Percentiles rank a stretch among this genome's conserved stretches.
Evolutionary conservation across 2,113 vertebrate species (phyloP).

Genomic region (Ahaetulla prasina): DNA sequence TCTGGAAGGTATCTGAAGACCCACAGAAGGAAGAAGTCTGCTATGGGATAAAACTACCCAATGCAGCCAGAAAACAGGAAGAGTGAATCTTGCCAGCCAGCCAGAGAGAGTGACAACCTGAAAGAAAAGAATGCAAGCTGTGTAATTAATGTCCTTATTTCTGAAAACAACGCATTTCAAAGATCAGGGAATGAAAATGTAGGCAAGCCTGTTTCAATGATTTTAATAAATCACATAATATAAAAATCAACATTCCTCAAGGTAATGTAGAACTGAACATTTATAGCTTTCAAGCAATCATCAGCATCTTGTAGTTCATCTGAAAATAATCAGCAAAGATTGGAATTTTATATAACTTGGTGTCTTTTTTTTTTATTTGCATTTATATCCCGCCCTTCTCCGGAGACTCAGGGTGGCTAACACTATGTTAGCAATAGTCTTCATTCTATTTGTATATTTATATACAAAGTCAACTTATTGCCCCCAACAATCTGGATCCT

Average conservation of each 20-base stretch:
- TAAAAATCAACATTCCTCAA: not conserved
- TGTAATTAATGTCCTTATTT: not conserved
- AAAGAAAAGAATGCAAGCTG: not conserved
- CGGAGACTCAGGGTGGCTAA: no score
- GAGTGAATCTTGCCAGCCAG: not conserved
- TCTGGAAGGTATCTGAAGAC: not conserved
- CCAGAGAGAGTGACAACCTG: not conserved
- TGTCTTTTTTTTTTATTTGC: no score
- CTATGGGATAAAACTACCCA: not conserved
- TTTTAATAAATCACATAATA: not conserved
- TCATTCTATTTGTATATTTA: no score
- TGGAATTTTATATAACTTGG: not conserved
- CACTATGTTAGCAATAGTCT: no score
- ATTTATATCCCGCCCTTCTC: no score
- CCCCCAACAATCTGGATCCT: no score
- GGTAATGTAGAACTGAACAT: not conserved
- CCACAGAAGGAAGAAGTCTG: not conserved
- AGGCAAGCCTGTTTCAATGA: not conserved
- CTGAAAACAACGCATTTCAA: not conserved
- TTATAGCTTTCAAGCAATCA: not conserved
- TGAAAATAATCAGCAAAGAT: not conserved
- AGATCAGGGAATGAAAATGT: not conserved
- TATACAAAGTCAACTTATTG: no score
- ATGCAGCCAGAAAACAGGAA: not conserved
- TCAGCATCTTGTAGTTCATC: not conserved